Base-by-base conservation (phyloP, 2,888 invertebrate genomes). In the Cataglyphis cursor region DNA sequence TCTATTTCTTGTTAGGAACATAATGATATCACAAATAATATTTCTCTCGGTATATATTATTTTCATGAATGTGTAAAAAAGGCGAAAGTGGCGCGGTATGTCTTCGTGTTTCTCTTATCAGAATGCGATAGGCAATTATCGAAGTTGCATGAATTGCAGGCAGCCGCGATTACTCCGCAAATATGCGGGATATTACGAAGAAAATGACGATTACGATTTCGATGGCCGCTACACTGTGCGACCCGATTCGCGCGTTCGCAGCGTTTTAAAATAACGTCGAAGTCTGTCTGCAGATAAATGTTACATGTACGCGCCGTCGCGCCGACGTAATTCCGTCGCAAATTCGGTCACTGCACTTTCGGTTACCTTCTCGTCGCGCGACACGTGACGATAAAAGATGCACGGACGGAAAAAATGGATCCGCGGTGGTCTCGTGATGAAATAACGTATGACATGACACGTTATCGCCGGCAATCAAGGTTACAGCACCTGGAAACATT, bases 381-480 rank as follows among this genome's bases (percentile, higher is more conserved):
- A 31, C 64, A 35, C 35, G 75, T 65, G 65, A 38, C 75, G 35
- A 51, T 75, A 66, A 76, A 76, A 66, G 38, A 76, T 66, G 66
- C 24, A 75, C 24, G 51, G 6, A 28, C n/a, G 51, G 1, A 18
- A 65, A 66, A 65, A 41, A 65, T 65, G 73, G 80, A 62, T 38
- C 72, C 70, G 28, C 12, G 35, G 24, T 61, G 72, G 38, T 81
- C 5, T 41, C 64, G 75, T 87, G 68, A 78, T 74, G 82, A 88
- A 88, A 84, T 89, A 88, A 82, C 85, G 87, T 88, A 51, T 8
- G 83, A 88, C 85, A 44, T 61, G 38, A 65, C 38, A n/a, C 85
- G 81, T 89, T 89, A 85, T 83, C 88, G 87, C 87, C 31, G 84
- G 76, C n/a, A 87, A 89, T 89, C 85, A 86, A 82, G 89, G 89